Percentiles rank a stretch among this genome's conserved stretches.
Evolutionary conservation across 2,888 invertebrate species (phyloP).

Genomic region (Microctonus brassicae): DNA sequence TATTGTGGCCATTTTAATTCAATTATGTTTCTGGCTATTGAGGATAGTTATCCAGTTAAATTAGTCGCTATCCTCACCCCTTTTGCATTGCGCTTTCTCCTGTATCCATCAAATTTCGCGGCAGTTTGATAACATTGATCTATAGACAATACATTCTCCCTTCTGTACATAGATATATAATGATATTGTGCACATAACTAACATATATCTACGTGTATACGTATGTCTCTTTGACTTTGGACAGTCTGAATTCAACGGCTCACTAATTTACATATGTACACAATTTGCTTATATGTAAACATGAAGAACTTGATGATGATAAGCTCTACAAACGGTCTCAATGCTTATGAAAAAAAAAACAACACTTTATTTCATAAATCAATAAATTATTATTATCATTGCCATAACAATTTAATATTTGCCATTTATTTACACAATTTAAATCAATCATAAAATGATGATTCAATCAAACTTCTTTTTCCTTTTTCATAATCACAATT

Average conservation of each 20-base stretch:
- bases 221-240: not conserved
- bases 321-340: too few relatives aligned
- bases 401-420: not conserved
- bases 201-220: slow-evolving; percentile 7
- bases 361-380: not conserved
- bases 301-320: not conserved
- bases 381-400: too few relatives aligned
- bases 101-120: not conserved
- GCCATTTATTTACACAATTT: not conserved
- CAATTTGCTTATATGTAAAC: not conserved
- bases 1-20: slow-evolving; percentile 42
- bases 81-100: not conserved
- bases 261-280: slow-evolving; percentile 26
- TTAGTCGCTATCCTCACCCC: slow-evolving; percentile 42
- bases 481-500: not conserved
- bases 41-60: slow-evolving; percentile 40
- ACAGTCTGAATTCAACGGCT: slow-evolving; percentile 33
- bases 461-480: not conserved
- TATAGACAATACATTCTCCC: not conserved
- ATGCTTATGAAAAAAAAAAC: slow-evolving; percentile 14
- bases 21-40: slow-evolving; percentile 41
- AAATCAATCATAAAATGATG: not conserved
- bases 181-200: slow-evolving; percentile 8
- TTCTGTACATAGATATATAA: not conserved
- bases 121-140: slow-evolving; percentile 34